phyloP scores from a whole-genome alignment of 2,113 vertebrate genomes.

The Catagonus wagneri region DNA sequence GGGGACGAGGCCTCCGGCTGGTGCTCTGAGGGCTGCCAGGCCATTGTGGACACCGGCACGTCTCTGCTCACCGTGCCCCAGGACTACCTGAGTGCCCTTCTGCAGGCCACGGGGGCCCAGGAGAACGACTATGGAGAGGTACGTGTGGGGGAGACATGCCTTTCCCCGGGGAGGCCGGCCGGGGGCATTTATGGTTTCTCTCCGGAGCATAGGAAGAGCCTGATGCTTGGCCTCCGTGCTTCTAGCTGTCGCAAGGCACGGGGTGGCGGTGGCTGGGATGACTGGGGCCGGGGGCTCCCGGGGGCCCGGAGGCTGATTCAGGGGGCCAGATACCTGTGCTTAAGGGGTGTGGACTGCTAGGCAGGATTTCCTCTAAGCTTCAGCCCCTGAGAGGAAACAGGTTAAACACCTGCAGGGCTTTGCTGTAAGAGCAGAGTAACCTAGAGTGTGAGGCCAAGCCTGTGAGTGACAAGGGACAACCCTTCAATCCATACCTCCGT shows the following conservation, averaged over 20 bases:
- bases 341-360: background rate
- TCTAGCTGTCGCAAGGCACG: background rate
- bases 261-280: background rate
- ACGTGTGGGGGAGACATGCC: background rate
- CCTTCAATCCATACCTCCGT: background rate
- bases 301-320: background rate
- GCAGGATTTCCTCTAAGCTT: conserved; percentile 7
- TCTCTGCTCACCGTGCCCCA: conserved; percentile 87
- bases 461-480: background rate
- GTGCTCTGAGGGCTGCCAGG: conserved; percentile 89
- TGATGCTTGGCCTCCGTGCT: background rate
- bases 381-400: background rate
- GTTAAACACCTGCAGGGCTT: background rate
- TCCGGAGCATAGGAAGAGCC: conserved; percentile 61
- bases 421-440: background rate
- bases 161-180: no score
- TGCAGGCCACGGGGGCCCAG: conserved; percentile 76
- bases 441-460: background rate
- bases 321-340: background rate
- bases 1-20: conserved; percentile 62
- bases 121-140: conserved; percentile 83
- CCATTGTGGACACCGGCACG: conserved; percentile 90
- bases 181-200: background rate
- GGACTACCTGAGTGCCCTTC: conserved; percentile 80
- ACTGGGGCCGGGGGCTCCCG: background rate